Evolutionary conservation across 2,888 invertebrate species (phyloP).

Genomic region (Sinelater perroti): DNA sequence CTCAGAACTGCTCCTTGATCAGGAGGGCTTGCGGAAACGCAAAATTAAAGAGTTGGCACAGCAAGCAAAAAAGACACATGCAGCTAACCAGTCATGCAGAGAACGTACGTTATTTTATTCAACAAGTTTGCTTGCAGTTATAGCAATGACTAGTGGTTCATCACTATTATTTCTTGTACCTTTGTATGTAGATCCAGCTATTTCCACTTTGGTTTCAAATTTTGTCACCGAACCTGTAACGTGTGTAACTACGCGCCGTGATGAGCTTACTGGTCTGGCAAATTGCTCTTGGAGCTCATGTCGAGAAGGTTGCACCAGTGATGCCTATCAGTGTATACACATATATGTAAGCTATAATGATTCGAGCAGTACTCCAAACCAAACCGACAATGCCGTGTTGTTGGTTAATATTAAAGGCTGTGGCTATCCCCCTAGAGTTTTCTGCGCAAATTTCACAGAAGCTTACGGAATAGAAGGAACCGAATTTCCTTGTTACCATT

Average conservation of each 20-base stretch:
- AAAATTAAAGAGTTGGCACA: constrained; percentile 67
- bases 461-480: constrained; percentile 75
- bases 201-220: constrained; percentile 75
- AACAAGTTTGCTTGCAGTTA: constrained; percentile 74
- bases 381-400: constrained; percentile 66
- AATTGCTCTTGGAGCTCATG: constrained; percentile 85
- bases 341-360: constrained; percentile 68
- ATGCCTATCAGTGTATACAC: constrained; percentile 74
- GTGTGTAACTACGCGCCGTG: constrained; percentile 75
- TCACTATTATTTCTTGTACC: constrained; percentile 78
- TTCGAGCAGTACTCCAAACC: constrained; percentile 52
- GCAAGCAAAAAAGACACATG: constrained; percentile 58
- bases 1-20: constrained; percentile 80
- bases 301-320: constrained; percentile 82
- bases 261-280: constrained; percentile 76
- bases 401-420: constrained; percentile 86
- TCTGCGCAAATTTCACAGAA: constrained; percentile 78
- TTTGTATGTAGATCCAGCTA: constrained; percentile 75
- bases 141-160: constrained; percentile 76
- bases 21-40: constrained; percentile 73
- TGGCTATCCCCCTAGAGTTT: constrained; percentile 81
- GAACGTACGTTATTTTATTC: constrained; percentile 77
- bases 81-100: constrained; percentile 66
- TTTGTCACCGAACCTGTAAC: constrained; percentile 78
- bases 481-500: constrained; percentile 73